Conservation (phyloP, 1,140 invertebrate species). For the Rhyacophila brunnea region DNA sequence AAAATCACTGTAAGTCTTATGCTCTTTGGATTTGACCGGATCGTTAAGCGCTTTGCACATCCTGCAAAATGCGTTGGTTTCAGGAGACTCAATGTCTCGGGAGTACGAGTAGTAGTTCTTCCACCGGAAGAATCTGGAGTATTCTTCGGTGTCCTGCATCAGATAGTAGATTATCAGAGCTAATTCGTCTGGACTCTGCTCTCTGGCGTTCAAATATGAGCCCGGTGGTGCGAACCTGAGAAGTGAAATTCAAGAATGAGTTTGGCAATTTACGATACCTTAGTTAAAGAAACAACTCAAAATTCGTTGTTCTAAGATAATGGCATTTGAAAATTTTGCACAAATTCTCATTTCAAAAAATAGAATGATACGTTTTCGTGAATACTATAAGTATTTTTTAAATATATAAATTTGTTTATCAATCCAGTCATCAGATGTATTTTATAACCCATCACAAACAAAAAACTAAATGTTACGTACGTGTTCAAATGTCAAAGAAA, state of each 20-base stretch:
- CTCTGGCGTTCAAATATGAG: constrained; percentile 16
- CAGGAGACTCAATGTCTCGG: constrained; percentile 18
- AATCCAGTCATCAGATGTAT: no score
- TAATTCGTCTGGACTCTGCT: not conserved
- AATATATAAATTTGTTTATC: no score
- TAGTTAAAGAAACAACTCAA: no score
- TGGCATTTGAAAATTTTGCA: no score
- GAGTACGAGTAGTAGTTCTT: constrained; percentile 21
- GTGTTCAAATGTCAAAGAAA: no score
- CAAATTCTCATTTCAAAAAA: no score
- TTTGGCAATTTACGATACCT: no score
- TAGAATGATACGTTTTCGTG: no score
- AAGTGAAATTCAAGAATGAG: not conserved
- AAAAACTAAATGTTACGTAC: no score
- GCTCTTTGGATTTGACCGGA: not conserved
- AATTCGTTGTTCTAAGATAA: no score
- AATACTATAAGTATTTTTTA: no score
- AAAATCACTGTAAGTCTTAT: constrained; percentile 9
- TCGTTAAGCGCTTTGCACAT: constrained; percentile 24
- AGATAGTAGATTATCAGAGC: constrained; percentile 5
- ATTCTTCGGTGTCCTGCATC: constrained; percentile 15
- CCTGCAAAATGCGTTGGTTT: constrained; percentile 15
- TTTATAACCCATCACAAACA: no score
- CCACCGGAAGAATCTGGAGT: constrained; percentile 22
- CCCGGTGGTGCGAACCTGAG: constrained; percentile 22